Conservation (phyloP, 2,113 vertebrate species). For the Cottus gobio region DNA sequence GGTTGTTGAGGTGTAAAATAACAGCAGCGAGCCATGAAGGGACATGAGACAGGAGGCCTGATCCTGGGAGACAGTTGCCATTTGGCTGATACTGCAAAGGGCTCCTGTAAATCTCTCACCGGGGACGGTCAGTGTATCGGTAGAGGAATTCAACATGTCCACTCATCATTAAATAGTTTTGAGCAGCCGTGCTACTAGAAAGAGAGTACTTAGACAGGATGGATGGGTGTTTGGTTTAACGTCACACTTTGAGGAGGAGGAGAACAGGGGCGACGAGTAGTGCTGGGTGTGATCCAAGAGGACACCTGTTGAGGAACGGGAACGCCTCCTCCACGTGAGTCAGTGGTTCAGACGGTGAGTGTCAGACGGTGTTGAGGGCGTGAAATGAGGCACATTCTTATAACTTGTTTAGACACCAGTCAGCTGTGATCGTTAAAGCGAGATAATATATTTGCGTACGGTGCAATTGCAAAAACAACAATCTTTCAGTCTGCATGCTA, state of each 20-base stretch:
- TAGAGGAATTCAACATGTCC: constrained; percentile 23
- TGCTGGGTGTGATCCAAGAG: constrained; percentile 9
- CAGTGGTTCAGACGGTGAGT: constrained; percentile 4
- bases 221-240: constrained; percentile 54
- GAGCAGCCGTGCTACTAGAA: constrained; percentile 28
- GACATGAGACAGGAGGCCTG: constrained; percentile 53
- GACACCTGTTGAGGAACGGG: constrained; percentile 40
- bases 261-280: constrained; percentile 30
- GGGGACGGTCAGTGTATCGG: constrained; percentile 17
- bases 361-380: constrained; percentile 5
- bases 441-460: background rate
- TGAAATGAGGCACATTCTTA: background rate
- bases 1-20: constrained; percentile 33
- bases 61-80: constrained; percentile 53
- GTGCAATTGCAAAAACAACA: background rate
- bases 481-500: background rate
- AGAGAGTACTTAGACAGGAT: constrained; percentile 16
- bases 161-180: constrained; percentile 43
- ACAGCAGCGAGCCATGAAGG: constrained; percentile 61
- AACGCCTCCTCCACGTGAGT: constrained; percentile 15
- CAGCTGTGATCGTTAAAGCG: background rate
- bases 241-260: constrained; percentile 7
- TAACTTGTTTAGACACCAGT: background rate
- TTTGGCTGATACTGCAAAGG: constrained; percentile 59
- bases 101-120: constrained; percentile 46